phyloP scores from a whole-genome alignment of 2,888 invertebrate species.

The Mesopsocus fuscifrons region DNA sequence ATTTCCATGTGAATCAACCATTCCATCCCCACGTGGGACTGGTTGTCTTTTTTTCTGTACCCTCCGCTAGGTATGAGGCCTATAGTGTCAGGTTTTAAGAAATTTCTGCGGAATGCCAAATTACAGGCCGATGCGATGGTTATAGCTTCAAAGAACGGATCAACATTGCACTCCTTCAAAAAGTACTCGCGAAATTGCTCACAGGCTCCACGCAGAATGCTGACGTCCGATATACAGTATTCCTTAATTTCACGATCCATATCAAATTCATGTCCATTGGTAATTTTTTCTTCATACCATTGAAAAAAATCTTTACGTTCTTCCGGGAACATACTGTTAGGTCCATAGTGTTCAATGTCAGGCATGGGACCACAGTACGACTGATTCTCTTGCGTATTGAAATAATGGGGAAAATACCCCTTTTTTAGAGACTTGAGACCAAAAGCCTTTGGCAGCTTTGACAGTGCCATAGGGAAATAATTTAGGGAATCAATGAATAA shows the following conservation, averaged over 20 bases:
- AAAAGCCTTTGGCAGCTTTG: constrained; percentile 18
- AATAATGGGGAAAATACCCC: constrained; percentile 17
- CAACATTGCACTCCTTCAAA: constrained; percentile 4
- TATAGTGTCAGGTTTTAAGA: constrained; percentile 7
- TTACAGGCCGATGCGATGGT: constrained; percentile 8
- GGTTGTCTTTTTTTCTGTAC: constrained; percentile 3
- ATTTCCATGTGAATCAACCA: constrained; percentile 9
- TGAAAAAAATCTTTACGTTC: constrained; percentile 14
- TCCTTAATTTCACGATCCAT: constrained; percentile 9
- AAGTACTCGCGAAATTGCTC: constrained; percentile 8
- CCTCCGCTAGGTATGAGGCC: constrained; percentile 7
- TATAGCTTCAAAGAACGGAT: constrained; percentile 2
- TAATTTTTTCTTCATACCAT: constrained; percentile 15
- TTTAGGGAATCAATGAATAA: background rate
- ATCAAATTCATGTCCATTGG: constrained; percentile 1
- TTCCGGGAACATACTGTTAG: constrained; percentile 14
- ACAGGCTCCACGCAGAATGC: constrained; percentile 9
- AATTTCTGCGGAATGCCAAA: constrained; percentile 2
- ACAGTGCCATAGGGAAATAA: background rate
- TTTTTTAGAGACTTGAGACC: constrained; percentile 15
- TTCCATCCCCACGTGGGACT: constrained; percentile 4
- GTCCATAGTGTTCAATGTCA: constrained; percentile 14
- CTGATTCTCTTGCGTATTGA: constrained; percentile 16
- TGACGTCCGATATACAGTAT: constrained; percentile 11
- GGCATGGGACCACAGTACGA: constrained; percentile 16